A percentile compares a stretch with the other conserved stretches of the same genome.
Conservation (phyloP, 2,113 vertebrate genomes). For the Glaucomys volans region DNA sequence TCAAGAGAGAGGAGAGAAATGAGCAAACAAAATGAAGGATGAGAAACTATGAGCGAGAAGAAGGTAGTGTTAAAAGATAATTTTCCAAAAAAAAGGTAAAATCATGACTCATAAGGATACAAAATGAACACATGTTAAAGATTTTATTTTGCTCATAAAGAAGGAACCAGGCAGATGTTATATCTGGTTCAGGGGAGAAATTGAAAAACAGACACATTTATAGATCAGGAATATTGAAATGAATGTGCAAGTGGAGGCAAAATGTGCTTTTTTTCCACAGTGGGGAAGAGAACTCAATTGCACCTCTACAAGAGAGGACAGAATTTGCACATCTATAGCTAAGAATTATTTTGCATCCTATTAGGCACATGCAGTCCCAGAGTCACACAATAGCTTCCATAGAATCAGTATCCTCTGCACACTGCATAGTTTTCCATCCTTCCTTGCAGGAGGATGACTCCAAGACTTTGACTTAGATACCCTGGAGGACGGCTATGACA, state of each 20-base stretch:
- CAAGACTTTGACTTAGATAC: not conserved
- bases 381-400: too few species aligned
- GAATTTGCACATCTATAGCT: not conserved
- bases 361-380: not conserved
- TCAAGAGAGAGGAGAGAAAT: not conserved
- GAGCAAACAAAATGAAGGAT: not conserved
- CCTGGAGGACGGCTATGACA: not conserved
- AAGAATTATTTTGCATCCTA: not conserved
- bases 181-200: slow-evolving; percentile 59
- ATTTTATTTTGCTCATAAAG: slow-evolving; percentile 65
- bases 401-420: not conserved
- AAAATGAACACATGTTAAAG: slow-evolving; percentile 66
- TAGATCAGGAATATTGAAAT: slow-evolving; percentile 32
- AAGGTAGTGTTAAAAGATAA: not conserved
- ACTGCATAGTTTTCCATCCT: not conserved
- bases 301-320: not conserved
- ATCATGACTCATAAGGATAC: slow-evolving; percentile 40
- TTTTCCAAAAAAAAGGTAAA: not conserved
- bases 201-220: slow-evolving; percentile 46
- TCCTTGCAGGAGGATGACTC: not conserved
- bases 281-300: not conserved
- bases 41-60: not conserved
- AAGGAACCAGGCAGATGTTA: slow-evolving; percentile 51
- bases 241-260: not conserved
- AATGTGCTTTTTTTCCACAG: not conserved